Percentiles rank a stretch among this genome's conserved stretches.
These are phyloP conservation scores for Coilia nasus DNA, from an alignment of 2,797 vertebrate species.

Conservation along the genomic window DNA sequence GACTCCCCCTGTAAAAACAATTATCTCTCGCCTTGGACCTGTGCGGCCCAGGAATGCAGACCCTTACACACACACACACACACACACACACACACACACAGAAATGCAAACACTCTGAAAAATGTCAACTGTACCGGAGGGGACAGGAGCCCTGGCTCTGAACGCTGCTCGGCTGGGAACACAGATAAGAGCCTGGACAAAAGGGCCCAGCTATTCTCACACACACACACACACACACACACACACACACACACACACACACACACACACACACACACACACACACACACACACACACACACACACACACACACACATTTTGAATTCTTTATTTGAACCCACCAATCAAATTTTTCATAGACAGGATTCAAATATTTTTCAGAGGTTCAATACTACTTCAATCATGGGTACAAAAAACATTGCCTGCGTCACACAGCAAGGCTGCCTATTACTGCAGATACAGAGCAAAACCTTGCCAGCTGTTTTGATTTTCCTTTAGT, in stretches of 20 bases:
- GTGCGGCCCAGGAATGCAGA: constrained; percentile 1
- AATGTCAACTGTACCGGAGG: not conserved
- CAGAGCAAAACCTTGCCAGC: no score
- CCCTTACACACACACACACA: not conserved
- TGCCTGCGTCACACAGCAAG: no score
- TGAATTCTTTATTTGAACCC: no score
- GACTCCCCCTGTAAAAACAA: constrained; percentile 10
- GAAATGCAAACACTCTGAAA: not conserved
- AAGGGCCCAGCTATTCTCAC: not conserved
- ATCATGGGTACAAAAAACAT: no score
- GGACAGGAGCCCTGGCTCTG: not conserved
- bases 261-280: not conserved
- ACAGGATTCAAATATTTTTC: no score
- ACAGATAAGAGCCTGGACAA: constrained; percentile 3
- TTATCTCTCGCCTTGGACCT: not conserved
- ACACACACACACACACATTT: constrained; percentile 2
- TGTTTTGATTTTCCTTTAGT: no score
- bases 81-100: not conserved
- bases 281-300: constrained; percentile 6
- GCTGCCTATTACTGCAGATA: no score
- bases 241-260: not conserved
- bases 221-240: no score
- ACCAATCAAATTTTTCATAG: no score
- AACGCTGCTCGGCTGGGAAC: not conserved
- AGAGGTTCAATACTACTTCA: no score